These are phyloP conservation scores for Eremobia ochroleuca DNA, from an alignment of 2,888 invertebrate genomes.

Conservation along the genomic window DNA sequence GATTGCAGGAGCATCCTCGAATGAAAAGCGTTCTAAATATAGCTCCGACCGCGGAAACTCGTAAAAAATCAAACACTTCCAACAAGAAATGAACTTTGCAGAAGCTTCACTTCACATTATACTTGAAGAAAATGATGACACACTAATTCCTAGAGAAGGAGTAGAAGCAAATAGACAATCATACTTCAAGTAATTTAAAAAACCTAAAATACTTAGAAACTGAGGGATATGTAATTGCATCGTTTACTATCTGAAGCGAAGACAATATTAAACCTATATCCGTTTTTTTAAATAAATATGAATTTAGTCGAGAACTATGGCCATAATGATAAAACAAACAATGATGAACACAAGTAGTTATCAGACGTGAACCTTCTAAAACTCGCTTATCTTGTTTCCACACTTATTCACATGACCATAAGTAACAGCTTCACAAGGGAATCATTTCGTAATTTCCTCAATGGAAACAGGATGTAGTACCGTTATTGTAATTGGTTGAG, in stretches of 20 bases:
- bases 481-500: slow-evolving; percentile 50
- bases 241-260: not conserved
- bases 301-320: not conserved
- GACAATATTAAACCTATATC: not conserved
- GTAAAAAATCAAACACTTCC: slow-evolving; percentile 42
- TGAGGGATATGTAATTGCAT: not conserved
- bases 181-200: not conserved
- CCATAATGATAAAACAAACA: not conserved
- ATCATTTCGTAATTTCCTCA: slow-evolving; percentile 62
- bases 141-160: not conserved
- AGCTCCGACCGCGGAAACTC: slow-evolving; percentile 38
- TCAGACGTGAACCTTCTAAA: slow-evolving; percentile 18
- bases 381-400: not conserved
- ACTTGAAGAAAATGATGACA: not conserved
- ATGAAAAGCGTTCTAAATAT: slow-evolving; percentile 34
- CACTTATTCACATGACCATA: slow-evolving; percentile 35
- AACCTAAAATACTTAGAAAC: not conserved
- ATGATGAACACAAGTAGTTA: not conserved
- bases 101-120: slow-evolving; percentile 14
- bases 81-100: slow-evolving; percentile 4
- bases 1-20: slow-evolving; percentile 25
- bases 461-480: slow-evolving; percentile 50
- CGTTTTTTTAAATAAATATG: not conserved
- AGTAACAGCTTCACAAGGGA: slow-evolving; percentile 43
- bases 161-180: not conserved